These are phyloP conservation scores for Pogonognathellus flavescens DNA, from an alignment of 1,140 invertebrate genomes.

Conservation along the genomic window DNA sequence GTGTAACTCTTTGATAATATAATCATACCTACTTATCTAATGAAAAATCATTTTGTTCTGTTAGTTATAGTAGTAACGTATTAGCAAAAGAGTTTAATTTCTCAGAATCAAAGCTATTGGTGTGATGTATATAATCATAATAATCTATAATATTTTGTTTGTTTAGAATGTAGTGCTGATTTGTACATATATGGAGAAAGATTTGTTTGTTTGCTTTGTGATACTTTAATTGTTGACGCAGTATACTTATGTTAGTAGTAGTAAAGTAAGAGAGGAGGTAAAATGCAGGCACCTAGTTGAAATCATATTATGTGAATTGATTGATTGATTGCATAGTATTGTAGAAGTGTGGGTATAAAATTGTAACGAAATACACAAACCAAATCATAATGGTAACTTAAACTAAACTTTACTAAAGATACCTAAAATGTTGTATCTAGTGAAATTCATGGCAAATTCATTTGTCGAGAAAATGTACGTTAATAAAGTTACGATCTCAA, in stretches of 20 bases:
- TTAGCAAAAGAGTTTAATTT: conserved; percentile 9
- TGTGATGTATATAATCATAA: conserved; percentile 47
- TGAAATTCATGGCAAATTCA: conserved; percentile 24
- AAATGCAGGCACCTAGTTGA: too few species aligned
- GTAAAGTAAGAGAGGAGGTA: not conserved
- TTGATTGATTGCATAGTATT: too few species aligned
- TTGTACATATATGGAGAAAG: conserved; percentile 4
- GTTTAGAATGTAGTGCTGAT: not conserved
- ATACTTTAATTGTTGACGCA: conserved; percentile 37
- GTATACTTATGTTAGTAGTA: conserved; percentile 3
- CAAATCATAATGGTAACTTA: conserved; percentile 38
- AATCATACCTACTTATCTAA: conserved; percentile 2
- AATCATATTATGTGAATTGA: too few species aligned
- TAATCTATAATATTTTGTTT: not conserved
- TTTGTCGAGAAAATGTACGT: conserved; percentile 38
- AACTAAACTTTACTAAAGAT: conserved; percentile 31
- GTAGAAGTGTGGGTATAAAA: too few species aligned
- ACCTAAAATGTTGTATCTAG: conserved; percentile 50
- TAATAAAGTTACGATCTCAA: conserved; percentile 40
- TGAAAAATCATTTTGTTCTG: not conserved
- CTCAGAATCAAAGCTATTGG: conserved; percentile 28
- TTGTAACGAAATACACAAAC: not conserved
- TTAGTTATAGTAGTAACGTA: not conserved
- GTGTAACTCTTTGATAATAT: conserved; percentile 20
- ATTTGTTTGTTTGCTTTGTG: conserved; percentile 48